Base-by-base conservation (phyloP, 1,140 invertebrate species). In the Stratiolaelaps scimitus region DNA sequence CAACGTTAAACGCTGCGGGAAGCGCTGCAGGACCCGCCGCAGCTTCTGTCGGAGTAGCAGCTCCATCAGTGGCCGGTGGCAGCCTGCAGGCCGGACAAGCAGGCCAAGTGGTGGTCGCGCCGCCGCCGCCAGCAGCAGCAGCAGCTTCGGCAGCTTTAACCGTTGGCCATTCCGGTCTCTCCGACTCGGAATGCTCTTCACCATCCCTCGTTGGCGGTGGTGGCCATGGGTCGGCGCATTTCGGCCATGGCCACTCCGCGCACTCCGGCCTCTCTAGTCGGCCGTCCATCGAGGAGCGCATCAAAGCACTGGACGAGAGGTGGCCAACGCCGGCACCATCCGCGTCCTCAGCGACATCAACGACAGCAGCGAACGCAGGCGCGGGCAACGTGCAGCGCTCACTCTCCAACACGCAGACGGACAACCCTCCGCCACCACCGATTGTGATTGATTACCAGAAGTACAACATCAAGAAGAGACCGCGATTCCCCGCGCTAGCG, bases 241-340 rank as follows among this genome's bases (percentile, higher is more conserved):
- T 64, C 15, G 15, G 23, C 46, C 60, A n/a, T 20, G 64, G 48
- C 23, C 19, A 43, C 23, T 60, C 23, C 64, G 40, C n/a, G 43
- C 40, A 26, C 29, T 17, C 17, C 26, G 43, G 28, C 34, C 20
- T 65, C 64, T 17, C 26, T 66, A 71, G 70, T 69, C 71, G 68
- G 65, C 72, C 72, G 60, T 76, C 77, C 26, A 79, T 93, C 64
- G 90, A 94, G 71, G 90, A 95, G 74, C 79, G 91, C 66, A 88
- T 97, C 78, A 75, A 86, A 75, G 83, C 81, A 7, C 79, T 96
- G 17, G 91, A 95, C 76, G 91, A 93, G 75, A 91, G 89, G 73
- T 92, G 43, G 72, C 72, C 28, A 68, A 71, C 26, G 67, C 68
- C 43, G 65, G 67, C 19, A 65, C 65, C 53, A 68, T 64, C 20